phyloP scores from a whole-genome alignment of 1,140 invertebrate species.

The Dinothrombium tinctorium region DNA sequence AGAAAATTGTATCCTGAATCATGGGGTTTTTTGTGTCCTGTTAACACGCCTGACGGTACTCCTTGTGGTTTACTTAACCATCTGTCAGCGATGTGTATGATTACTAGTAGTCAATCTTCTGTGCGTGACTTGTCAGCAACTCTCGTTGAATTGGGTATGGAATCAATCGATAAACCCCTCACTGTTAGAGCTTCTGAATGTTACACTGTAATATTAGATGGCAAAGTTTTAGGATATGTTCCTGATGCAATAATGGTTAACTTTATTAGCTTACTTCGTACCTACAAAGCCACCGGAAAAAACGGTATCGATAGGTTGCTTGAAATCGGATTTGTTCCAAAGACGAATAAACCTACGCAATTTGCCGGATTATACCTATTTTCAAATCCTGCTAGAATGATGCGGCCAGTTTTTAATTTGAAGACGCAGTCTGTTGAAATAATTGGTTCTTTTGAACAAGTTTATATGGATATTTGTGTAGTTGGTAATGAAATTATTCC shows the following conservation, averaged over 20 bases:
- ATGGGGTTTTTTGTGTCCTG: constrained; percentile 44
- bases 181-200: constrained; percentile 21
- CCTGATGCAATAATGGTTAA: constrained; percentile 30
- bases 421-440: constrained; percentile 45
- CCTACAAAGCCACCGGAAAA: constrained; percentile 44
- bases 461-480: constrained; percentile 69
- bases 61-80: constrained; percentile 96
- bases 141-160: constrained; percentile 42
- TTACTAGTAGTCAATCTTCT: constrained; percentile 11
- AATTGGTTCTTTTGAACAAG: constrained; percentile 88
- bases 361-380: constrained; percentile 82
- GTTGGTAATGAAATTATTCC: constrained; percentile 43
- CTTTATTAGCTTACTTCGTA: constrained; percentile 40
- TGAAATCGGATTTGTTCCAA: constrained; percentile 60
- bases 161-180: not conserved
- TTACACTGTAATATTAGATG: constrained; percentile 58
- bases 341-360: constrained; percentile 28
- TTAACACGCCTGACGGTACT: constrained; percentile 83
- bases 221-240: constrained; percentile 53
- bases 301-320: constrained; percentile 35
- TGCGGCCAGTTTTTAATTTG: constrained; percentile 80
- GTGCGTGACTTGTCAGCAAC: constrained; percentile 24
- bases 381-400: constrained; percentile 59
- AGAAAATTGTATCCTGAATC: constrained; percentile 83
- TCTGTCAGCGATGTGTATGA: constrained; percentile 37